These are phyloP conservation scores for Argyra leucocephala DNA, from an alignment of 2,888 invertebrate genomes.

Conservation along the genomic window DNA sequence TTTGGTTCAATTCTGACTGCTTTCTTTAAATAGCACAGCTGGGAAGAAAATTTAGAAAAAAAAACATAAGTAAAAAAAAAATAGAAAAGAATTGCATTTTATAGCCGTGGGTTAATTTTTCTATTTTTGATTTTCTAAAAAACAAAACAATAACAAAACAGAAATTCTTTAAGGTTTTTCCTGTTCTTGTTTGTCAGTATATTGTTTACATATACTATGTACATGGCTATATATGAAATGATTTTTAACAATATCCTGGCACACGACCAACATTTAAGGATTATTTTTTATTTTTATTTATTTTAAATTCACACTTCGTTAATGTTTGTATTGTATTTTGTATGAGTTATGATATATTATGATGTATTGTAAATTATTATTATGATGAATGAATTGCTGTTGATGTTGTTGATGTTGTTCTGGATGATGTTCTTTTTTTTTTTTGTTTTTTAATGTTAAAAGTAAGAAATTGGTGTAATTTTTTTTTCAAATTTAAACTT, in stretches of 20 bases:
- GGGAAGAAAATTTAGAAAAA: background rate
- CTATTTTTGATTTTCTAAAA: background rate
- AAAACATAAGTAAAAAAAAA: no score
- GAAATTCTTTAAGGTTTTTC: background rate
- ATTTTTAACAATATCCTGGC: slow-evolving; percentile 1
- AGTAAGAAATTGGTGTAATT: no score
- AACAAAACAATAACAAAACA: background rate
- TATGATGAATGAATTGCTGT: background rate
- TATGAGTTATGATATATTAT: background rate
- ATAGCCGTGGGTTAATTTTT: background rate
- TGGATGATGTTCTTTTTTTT: no score
- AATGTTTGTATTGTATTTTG: background rate
- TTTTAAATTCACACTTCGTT: background rate
- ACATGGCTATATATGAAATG: no score
- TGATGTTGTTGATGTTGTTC: no score
- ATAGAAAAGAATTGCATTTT: background rate
- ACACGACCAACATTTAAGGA: background rate
- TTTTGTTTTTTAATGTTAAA: no score
- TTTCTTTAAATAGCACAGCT: no score
- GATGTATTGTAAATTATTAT: background rate
- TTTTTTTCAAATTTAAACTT: no score
- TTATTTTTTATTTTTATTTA: background rate
- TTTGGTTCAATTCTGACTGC: no score
- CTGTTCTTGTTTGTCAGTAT: slow-evolving; percentile 1
- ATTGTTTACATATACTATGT: no score